Percentiles rank a stretch among this genome's conserved stretches.
phyloP scores from a whole-genome alignment of 2,113 vertebrate genomes.

The Mesitornis unicolor region DNA sequence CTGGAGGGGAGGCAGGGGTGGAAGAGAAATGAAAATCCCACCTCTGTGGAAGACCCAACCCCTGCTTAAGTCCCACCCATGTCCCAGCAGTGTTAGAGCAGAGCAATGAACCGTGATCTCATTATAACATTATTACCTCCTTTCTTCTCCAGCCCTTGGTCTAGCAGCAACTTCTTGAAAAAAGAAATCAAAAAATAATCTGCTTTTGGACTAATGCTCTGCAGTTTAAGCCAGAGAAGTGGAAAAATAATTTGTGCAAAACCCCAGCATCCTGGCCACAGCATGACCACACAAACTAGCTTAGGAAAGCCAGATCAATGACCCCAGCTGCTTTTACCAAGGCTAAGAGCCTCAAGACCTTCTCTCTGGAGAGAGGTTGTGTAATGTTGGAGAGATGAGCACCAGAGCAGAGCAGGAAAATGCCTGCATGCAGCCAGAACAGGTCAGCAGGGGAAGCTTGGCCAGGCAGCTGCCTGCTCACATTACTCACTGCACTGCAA shows the following conservation, averaged over 20 bases:
- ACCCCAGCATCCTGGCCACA: not conserved
- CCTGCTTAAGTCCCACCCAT: not conserved
- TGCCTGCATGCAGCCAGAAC: not conserved
- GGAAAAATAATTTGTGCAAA: constrained; percentile 33
- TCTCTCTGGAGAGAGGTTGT: not conserved
- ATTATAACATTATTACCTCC: not conserved
- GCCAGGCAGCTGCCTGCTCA: constrained; percentile 40
- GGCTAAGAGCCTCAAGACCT: not conserved
- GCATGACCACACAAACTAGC: not conserved
- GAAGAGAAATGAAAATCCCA: not conserved
- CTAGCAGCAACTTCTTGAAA: not conserved
- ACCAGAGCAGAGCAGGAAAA: not conserved
- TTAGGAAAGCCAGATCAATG: not conserved
- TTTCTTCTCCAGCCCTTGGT: not conserved
- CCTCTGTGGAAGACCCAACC: not conserved
- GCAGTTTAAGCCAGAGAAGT: not conserved
- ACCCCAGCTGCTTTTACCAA: not conserved
- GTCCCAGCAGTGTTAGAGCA: not conserved
- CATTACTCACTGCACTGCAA: not conserved
- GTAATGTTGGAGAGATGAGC: not conserved
- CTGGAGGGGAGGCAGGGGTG: not conserved
- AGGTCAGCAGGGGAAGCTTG: not conserved
- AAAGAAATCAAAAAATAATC: not conserved
- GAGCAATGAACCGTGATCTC: not conserved
- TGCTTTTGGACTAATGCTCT: not conserved